Evolutionary conservation across 2,888 invertebrate genomes (phyloP).

Genomic region (Oxytorus armatus): DNA sequence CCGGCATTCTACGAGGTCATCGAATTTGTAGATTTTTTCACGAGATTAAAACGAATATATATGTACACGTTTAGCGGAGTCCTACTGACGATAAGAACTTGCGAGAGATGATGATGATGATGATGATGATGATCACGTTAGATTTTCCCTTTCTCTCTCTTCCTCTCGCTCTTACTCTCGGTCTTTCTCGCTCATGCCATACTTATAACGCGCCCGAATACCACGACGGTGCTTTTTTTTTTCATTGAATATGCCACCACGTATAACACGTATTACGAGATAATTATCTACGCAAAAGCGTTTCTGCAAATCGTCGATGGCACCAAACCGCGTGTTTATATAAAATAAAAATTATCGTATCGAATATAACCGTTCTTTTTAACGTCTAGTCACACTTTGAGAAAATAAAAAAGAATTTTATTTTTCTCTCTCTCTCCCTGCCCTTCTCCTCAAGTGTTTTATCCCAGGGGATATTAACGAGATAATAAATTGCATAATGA

Average conservation of each 20-base stretch:
- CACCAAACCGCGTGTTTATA: conserved; percentile 15
- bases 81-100: conserved; percentile 53
- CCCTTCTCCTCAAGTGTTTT: no score
- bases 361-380: not conserved
- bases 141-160: not conserved
- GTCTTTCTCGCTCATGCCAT: conserved; percentile 24
- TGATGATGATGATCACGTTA: conserved; percentile 5
- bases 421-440: no score
- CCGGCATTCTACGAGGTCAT: conserved; percentile 66
- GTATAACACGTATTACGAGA: conserved; percentile 52
- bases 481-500: no score
- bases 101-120: conserved; percentile 30
- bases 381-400: not conserved
- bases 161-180: not conserved
- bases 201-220: not conserved
- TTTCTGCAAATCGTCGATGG: conserved; percentile 27
- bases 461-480: no score
- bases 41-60: conserved; percentile 58
- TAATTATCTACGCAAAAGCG: conserved; percentile 52
- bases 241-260: not conserved
- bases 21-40: conserved; percentile 67
- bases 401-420: no score
- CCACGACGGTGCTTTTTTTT: no score
- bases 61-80: conserved; percentile 47
- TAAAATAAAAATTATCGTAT: conserved; percentile 44